Evolutionary conservation across 2,113 vertebrate genomes (phyloP), one percentile per base, ranked within the genome.

Genomic region (Lates calcarifer): DNA sequence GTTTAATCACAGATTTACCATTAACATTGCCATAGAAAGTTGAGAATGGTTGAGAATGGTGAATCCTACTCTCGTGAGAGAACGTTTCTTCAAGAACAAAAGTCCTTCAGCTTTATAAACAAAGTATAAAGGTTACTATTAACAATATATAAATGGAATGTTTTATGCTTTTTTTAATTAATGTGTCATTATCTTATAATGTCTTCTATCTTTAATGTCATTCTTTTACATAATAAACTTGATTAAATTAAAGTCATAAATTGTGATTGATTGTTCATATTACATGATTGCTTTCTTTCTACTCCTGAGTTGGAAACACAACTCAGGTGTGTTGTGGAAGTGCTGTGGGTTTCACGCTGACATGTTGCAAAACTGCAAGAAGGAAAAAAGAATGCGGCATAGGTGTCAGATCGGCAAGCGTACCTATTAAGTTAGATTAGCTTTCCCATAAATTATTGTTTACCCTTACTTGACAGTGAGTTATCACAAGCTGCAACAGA

Each of bases 211-310:
- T 79, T 90, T 87, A 92, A 87, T 91, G 91, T 94, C 90, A 86
- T 87, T 91, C 70, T 95, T 95, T 95, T 95, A 85, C 94, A 94
- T 91, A 94, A 95, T 95, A 94, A 95, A 95, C 77, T 86, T 92
- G 86, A 90, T 90, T 87, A 89, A 89, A 88, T 91, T 82, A 90
- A 90, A 85, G 77, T 7, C 68, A 45, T n/a, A 3, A 31, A 31
- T 49, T 76, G 20, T 20, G 43, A 65, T 51, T 60, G 20, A 29
- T 73, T 82, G 60, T 67, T 35, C 4, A n/a, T 49, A 22, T 22
- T 11, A 49, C 20, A 10, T 3, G 10, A 49, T 55, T 53, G 3
- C 13, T 61, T 39, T 28, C 14, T 51, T 49, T 33, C 5, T 57
- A 11, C 12, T 58, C 5, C 37, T 35, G 47, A 17, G 39, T 35